phyloP scores from a whole-genome alignment of 2,113 vertebrate genomes.

The Eidolon helvum region DNA sequence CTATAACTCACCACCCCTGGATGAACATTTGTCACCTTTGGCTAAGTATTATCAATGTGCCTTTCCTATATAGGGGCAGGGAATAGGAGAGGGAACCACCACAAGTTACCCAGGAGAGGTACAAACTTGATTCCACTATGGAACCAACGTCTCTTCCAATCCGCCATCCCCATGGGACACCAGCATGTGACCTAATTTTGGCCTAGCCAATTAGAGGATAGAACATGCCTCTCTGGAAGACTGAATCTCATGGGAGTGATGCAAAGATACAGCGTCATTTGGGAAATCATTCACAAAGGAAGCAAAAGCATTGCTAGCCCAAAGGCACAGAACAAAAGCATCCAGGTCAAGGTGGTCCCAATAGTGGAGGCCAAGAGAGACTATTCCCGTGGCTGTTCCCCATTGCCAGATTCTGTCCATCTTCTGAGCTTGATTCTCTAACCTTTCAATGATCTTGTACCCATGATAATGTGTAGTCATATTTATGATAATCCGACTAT shows the following conservation, averaged over 20 bases:
- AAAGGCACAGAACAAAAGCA: not conserved
- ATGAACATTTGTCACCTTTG: not conserved
- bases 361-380: not conserved
- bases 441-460: not conserved
- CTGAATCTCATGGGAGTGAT: not conserved
- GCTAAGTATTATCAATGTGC: not conserved
- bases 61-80: not conserved
- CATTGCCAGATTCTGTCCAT: not conserved
- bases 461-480: too few relatives aligned
- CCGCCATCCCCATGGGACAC: not conserved
- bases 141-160: not conserved
- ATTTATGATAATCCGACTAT: not conserved
- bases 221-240: not conserved
- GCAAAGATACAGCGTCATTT: not conserved
- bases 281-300: not conserved
- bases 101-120: not conserved
- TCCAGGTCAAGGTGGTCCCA: not conserved
- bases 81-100: not conserved
- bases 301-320: not conserved
- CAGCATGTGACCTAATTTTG: not conserved
- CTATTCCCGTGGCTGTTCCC: too few relatives aligned
- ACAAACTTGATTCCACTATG: not conserved
- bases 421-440: not conserved
- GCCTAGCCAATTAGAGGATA: not conserved
- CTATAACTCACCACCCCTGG: not conserved